Conservation (phyloP, 2,888 invertebrate species). For the Caradrina kadenii region DNA sequence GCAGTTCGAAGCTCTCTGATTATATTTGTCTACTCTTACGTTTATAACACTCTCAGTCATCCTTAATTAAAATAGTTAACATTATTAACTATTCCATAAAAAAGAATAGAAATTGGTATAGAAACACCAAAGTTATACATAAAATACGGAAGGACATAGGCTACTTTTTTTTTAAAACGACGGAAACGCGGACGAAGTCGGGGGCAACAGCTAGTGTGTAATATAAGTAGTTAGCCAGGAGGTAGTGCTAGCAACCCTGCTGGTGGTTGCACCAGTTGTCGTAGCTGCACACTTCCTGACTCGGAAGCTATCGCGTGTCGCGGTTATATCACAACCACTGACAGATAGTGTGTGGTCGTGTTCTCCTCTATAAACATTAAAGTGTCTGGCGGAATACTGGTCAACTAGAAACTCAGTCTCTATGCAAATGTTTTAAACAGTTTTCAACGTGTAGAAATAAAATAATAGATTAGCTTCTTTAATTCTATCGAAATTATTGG, state of each 20-base stretch:
- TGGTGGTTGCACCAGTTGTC: constrained; percentile 40
- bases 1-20: no score
- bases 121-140: no score
- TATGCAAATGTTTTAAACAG: neutral
- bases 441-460: constrained; percentile 2
- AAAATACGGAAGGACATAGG: no score
- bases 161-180: no score
- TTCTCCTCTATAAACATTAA: constrained; percentile 9
- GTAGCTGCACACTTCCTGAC: constrained; percentile 42
- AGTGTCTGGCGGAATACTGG: neutral
- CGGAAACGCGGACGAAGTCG: no score
- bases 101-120: no score
- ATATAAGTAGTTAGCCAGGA: neutral
- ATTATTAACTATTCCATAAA: no score
- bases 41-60: no score
- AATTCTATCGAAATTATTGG: neutral
- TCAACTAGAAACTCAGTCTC: neutral
- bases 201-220: no score
- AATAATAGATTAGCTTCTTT: neutral
- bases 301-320: constrained; percentile 55
- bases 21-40: no score
- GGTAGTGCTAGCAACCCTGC: constrained; percentile 30
- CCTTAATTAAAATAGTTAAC: no score
- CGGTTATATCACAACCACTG: constrained; percentile 50
- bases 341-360: constrained; percentile 13